phyloP scores from a whole-genome alignment of 2,888 invertebrate species.

The Linhomoeus sp. region DNA sequence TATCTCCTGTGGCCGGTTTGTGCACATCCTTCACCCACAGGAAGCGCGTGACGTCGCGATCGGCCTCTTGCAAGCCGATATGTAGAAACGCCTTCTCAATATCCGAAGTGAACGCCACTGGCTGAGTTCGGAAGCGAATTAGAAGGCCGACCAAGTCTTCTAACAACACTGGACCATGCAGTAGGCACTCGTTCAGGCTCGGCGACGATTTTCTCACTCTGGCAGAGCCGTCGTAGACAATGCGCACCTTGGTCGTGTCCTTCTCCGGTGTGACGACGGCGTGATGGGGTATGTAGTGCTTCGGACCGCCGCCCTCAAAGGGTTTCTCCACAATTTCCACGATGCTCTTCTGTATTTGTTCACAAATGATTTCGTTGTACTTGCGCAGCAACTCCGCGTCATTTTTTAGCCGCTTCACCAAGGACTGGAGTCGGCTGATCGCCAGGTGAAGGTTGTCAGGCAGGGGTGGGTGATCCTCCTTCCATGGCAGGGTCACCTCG shows the following conservation, averaged over 20 bases:
- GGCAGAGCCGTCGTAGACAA: conserved; percentile 4
- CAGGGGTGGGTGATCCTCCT: neutral
- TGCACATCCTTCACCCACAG: conserved; percentile 5
- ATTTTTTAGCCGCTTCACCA: neutral
- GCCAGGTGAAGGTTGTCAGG: neutral
- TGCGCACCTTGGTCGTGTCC: conserved; percentile 1
- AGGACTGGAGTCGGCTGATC: neutral
- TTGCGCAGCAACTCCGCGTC: neutral
- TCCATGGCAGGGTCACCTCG: neutral
- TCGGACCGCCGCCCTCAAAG: neutral
- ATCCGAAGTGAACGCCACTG: conserved; percentile 1
- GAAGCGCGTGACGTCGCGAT: conserved; percentile 5
- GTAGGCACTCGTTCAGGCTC: conserved; percentile 5
- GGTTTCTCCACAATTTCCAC: neutral
- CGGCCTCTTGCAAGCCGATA: conserved; percentile 1
- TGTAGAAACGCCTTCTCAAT: conserved; percentile 9
- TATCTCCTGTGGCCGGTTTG: conserved; percentile 2
- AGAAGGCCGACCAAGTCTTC: conserved; percentile 6
- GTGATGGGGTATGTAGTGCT: conserved; percentile 8
- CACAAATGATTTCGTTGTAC: neutral
- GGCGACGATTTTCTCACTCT: neutral
- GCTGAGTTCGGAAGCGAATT: conserved; percentile 4
- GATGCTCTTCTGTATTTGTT: neutral
- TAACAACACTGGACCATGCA: conserved; percentile 5
- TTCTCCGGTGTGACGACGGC: conserved; percentile 3